Base-by-base conservation (phyloP, 2,113 vertebrate species). In the Acrocephalus kingi region DNA sequence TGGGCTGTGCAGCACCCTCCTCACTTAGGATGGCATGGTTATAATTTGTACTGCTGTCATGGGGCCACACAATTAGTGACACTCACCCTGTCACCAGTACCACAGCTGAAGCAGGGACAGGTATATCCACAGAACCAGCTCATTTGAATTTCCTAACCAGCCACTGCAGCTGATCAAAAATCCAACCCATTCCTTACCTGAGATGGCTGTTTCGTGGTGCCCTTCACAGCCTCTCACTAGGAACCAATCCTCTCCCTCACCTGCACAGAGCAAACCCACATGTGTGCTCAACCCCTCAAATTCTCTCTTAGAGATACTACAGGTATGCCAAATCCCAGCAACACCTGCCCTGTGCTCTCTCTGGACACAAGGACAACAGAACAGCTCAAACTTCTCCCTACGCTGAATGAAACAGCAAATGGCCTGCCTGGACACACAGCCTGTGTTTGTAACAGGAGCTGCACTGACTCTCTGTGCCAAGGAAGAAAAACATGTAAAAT, bases 21-120 rank as follows among this genome's bases (percentile, higher is more conserved):
- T 28, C 28, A 2, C 24, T 54, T 6, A 2, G 13, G 45, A 58
- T 6, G 9, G 41, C 16, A 31, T 2, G 30, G 48, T 39, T 24
- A 45, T 39, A 25, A 31, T 51, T 18, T 12, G 11, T 20, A 15
- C 67, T 37, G 37, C 54, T 75, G 63, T 52, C 62, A 4, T 0
- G 33, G 22, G 14, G 20, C 43, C 3, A 2, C 37, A 39, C 11
- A 3, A 15, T 0, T 4, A 39, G 41, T 13, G 21, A 55, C 2
- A 10, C 4, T 10, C 37, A 35, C n/a, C 9, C n/a, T 87, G 69
- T 9, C 67, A 75, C 19, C 67, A 54, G 39, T 1, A 13, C 35
- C 49, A 25, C 0, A 7, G 58, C 61, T 43, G 46, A 71, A 62
- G 23, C 43, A 33, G 4, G 11, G 39, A 46, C 6, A 28, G 7